A percentile compares a stretch with the other conserved stretches of the same genome.
These are phyloP conservation scores for Dusona sp. DNA, from an alignment of 2,888 invertebrate genomes.

Conservation along the genomic window DNA sequence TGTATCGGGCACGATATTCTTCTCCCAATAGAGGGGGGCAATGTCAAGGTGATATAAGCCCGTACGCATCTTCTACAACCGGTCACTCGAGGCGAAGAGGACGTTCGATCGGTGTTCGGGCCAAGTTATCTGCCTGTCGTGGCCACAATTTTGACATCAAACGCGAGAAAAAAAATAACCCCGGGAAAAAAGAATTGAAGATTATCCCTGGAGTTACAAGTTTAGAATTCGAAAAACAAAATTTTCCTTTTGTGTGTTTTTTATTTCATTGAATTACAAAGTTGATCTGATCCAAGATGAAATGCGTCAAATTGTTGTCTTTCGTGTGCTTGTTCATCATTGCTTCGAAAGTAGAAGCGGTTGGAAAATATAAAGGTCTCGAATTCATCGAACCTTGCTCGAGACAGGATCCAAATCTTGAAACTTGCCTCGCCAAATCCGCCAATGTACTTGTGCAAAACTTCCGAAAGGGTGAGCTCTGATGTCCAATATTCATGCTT, in stretches of 20 bases:
- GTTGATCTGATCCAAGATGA: conserved; percentile 40
- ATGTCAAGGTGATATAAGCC: conserved; percentile 84
- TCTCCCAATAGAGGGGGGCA: conserved; percentile 74
- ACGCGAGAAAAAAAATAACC: background rate
- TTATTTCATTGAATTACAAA: background rate
- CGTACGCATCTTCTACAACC: conserved; percentile 77
- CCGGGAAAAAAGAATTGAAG: background rate
- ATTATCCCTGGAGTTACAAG: background rate
- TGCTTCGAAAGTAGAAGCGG: conserved; percentile 71
- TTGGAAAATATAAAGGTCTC: conserved; percentile 80
- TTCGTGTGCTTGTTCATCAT: conserved; percentile 65
- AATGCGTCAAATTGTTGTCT: conserved; percentile 48
- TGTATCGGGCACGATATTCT: conserved; percentile 45
- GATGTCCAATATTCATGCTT: background rate
- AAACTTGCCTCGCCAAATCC: conserved; percentile 90
- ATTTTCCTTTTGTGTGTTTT: background rate
- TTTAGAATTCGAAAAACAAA: background rate
- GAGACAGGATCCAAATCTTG: conserved; percentile 89
- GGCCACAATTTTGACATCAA: conserved; percentile 13
- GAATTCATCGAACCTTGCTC: conserved; percentile 91
- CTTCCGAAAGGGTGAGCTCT: conserved; percentile 89
- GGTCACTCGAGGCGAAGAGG: conserved; percentile 81
- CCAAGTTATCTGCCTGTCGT: conserved; percentile 32
- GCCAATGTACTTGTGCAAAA: conserved; percentile 91
- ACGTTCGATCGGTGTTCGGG: conserved; percentile 73